phyloP scores from a whole-genome alignment of 1,140 invertebrate species.

The Proctacanthus coquilletti region DNA sequence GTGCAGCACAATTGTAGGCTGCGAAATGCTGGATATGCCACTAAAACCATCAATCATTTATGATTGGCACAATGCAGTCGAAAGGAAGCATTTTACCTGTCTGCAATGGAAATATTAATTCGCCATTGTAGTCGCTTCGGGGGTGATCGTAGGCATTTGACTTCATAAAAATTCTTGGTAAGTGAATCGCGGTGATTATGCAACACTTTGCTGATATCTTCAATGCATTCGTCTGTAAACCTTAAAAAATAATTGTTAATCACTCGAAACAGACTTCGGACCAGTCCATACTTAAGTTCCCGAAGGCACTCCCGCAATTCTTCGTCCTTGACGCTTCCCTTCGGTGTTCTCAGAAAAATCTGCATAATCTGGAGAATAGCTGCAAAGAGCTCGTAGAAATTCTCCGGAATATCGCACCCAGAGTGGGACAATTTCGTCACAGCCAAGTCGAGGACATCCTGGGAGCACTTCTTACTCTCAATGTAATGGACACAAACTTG shows the following conservation, averaged over 20 bases:
- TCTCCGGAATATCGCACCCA: constrained; percentile 21
- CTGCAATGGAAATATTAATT: constrained; percentile 22
- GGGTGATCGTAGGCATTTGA: constrained; percentile 20
- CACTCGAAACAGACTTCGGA: not conserved
- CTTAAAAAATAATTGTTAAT: constrained; percentile 7
- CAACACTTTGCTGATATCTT: constrained; percentile 24
- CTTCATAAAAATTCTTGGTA: constrained; percentile 21
- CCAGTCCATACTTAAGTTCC: constrained; percentile 23
- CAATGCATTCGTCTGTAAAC: constrained; percentile 21
- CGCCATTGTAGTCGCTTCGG: constrained; percentile 26
- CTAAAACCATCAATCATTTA: constrained; percentile 2
- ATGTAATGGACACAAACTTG: constrained; percentile 29
- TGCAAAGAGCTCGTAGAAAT: constrained; percentile 27
- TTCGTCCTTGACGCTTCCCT: constrained; percentile 20
- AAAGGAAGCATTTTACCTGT: constrained; percentile 11
- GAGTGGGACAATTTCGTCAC: constrained; percentile 26
- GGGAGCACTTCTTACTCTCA: constrained; percentile 23
- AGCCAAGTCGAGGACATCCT: constrained; percentile 23
- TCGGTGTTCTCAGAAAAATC: constrained; percentile 23
- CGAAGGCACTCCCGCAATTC: constrained; percentile 20
- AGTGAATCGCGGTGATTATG: constrained; percentile 23
- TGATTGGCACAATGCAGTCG: not conserved
- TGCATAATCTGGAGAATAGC: constrained; percentile 25
- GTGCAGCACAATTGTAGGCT: constrained; percentile 23
- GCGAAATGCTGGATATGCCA: constrained; percentile 1